Evolutionary conservation across 2,888 invertebrate genomes (phyloP).

Genomic region (Erebia epiphron): DNA sequence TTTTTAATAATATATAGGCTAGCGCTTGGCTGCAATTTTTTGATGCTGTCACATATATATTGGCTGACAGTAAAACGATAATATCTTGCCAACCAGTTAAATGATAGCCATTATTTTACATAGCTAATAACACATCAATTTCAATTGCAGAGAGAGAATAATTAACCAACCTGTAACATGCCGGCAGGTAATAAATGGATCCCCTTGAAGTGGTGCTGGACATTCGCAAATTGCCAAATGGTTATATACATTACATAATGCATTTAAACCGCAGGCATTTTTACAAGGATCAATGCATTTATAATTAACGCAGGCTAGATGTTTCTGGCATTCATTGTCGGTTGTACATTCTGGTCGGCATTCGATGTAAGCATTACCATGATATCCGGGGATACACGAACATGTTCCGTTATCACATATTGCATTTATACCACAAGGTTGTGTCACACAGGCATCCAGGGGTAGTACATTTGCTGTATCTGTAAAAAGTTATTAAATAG

Average conservation of each 20-base stretch:
- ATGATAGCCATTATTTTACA: too few species aligned
- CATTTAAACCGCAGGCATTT: conserved; percentile 87
- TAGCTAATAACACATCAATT: too few species aligned
- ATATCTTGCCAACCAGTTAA: too few species aligned
- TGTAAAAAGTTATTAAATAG: conserved; percentile 41
- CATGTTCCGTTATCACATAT: conserved; percentile 84
- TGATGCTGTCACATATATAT: too few species aligned
- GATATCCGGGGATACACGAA: conserved; percentile 83
- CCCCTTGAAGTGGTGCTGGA: conserved; percentile 87
- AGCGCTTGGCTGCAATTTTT: too few species aligned
- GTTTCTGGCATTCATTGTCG: conserved; percentile 88
- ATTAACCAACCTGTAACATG: conserved; percentile 67
- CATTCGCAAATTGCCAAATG: conserved; percentile 91
- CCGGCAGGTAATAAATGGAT: conserved; percentile 89
- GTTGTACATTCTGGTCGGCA: conserved; percentile 91
- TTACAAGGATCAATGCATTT: conserved; percentile 90
- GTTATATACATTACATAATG: conserved; percentile 89
- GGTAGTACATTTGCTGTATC: conserved; percentile 61
- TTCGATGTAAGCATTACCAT: conserved; percentile 86
- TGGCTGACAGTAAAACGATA: too few species aligned
- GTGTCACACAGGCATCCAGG: conserved; percentile 83
- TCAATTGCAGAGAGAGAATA: too few species aligned
- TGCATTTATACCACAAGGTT: conserved; percentile 86
- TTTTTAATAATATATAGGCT: too few species aligned
- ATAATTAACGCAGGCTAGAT: conserved; percentile 87